Conservation (phyloP, 2,797 vertebrate species). For the Oryzias sinensis region DNA sequence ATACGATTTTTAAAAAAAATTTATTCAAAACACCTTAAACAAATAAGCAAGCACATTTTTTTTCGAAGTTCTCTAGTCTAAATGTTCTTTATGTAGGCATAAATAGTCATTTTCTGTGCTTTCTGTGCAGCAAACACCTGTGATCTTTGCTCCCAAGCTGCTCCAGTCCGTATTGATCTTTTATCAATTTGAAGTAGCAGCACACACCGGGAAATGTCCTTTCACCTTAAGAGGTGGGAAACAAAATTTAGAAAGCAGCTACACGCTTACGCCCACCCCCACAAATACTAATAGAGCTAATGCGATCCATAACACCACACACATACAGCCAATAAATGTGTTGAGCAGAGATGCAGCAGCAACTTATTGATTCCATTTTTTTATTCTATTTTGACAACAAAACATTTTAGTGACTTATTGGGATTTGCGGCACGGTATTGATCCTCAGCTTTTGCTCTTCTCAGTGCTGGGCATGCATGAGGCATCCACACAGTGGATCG, state of each 20-base stretch:
- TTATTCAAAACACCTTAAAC: too few relatives aligned
- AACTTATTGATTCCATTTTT: constrained; percentile 35
- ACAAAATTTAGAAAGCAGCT: constrained; percentile 1
- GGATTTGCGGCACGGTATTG: constrained; percentile 32
- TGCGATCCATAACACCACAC: constrained; percentile 30
- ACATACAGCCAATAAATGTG: constrained; percentile 2
- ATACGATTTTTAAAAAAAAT: too few relatives aligned
- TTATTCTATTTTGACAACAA: constrained; percentile 22
- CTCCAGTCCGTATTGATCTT: too few relatives aligned
- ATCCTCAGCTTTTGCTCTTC: constrained; percentile 24
- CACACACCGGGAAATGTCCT: neutral
- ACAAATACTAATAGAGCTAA: constrained; percentile 10
- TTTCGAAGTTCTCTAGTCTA: too few relatives aligned
- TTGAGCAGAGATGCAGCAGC: constrained; percentile 15
- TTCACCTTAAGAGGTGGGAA: constrained; percentile 19
- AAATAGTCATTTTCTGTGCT: too few relatives aligned
- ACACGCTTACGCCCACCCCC: neutral
- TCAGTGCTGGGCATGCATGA: constrained; percentile 11
- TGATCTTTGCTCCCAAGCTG: too few relatives aligned
- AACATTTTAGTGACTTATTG: constrained; percentile 24
- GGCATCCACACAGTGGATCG: too few relatives aligned
- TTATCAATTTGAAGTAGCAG: too few relatives aligned
- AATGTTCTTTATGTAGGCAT: too few relatives aligned
- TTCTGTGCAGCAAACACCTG: too few relatives aligned
- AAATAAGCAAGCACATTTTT: too few relatives aligned